Base-by-base conservation (phyloP, 2,888 invertebrate species). In the Drosophila quinaria region DNA sequence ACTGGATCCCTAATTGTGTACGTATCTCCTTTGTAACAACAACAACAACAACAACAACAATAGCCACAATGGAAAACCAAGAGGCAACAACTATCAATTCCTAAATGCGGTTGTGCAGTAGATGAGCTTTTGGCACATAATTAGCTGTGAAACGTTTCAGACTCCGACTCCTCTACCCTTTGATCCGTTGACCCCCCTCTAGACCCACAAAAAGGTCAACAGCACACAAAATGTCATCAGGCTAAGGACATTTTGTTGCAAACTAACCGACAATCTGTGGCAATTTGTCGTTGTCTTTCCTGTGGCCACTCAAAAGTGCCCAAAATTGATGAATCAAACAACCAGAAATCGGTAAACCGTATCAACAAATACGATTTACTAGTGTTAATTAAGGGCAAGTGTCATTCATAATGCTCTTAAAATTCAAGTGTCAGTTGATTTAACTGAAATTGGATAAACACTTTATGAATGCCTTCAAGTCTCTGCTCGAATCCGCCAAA, bases 91-190 rank as follows among this genome's bases (percentile, higher is more conserved):
- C 77, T 76, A 74, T 74, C 75, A 74, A 76, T 70, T 70, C 29
- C 47, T 46, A 74, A 70, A 61, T 77, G 70, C 41, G 74, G 69
- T 69, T 77, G 37, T 60, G 58, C 58, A 74, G 54, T 52, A 55
- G 55, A 67, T 61, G 61, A 74, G 46, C 71, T 52, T 70, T 78
- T 68, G 52, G 56, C 67, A 68, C 65, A 73, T 78, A 78, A 78
- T 78, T 78, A 78, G 78, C 74, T 56, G 60, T 52, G 62, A 60
- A 70, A 58, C 50, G 37, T 42, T 59, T 47, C 33, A 29, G 51
- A 50, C 55, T 19, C 8, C 15, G 11, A 9, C 22, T 10, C 8
- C 4, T 29, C 29, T 2, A 8, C 52, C 50, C 15, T 44, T n/a
- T 1, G 31, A 19, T 15, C 51, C 49, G n/a, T 5, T 25, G 22